Evolutionary conservation across 2,888 invertebrate genomes (phyloP).

Genomic region (Zelleria hepariella): DNA sequence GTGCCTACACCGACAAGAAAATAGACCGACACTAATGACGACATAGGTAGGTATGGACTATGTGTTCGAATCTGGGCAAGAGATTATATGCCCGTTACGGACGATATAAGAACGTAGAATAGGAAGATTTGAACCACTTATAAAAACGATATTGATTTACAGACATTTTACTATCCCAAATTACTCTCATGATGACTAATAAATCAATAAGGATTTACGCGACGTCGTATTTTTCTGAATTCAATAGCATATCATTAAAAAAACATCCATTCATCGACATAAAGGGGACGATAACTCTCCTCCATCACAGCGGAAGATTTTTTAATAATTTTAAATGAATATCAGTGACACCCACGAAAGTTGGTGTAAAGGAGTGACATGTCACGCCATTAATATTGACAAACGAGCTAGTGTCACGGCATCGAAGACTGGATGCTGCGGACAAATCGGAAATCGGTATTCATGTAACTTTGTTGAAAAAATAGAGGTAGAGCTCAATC

Average conservation of each 20-base stretch:
- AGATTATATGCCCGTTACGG: too few relatives aligned
- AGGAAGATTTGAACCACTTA: background rate
- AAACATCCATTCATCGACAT: background rate
- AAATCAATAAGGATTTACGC: background rate
- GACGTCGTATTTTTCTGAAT: background rate
- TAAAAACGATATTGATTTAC: background rate
- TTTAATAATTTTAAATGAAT: background rate
- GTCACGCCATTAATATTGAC: constrained; percentile 6
- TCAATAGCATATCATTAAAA: background rate
- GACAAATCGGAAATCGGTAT: background rate
- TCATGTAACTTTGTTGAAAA: background rate
- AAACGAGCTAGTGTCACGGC: constrained; percentile 1
- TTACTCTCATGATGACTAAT: background rate
- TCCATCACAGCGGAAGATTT: background rate
- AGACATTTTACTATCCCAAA: background rate
- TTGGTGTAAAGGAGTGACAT: constrained; percentile 1
- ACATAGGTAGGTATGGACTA: too few relatives aligned
- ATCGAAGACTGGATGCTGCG: background rate
- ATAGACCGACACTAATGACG: too few relatives aligned
- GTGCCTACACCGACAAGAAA: too few relatives aligned
- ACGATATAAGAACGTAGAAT: too few relatives aligned
- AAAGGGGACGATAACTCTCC: background rate
- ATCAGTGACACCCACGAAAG: background rate
- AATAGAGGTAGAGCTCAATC: background rate
- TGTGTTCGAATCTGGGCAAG: too few relatives aligned